Base-by-base conservation (phyloP, 1,140 invertebrate species). In the Chrysomallon squamiferum region DNA sequence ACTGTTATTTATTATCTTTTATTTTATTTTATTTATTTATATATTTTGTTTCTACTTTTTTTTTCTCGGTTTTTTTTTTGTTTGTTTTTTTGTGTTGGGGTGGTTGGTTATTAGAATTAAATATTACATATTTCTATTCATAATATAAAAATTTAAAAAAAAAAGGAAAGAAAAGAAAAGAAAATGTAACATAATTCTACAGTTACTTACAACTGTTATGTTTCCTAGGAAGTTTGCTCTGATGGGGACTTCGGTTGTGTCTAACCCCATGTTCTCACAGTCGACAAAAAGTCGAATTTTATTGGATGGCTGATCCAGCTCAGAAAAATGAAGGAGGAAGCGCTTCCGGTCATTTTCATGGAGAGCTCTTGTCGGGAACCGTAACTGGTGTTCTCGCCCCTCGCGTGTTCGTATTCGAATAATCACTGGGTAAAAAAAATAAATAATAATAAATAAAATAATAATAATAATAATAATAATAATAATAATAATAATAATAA, bases 161-260 rank as follows among this genome's bases (percentile, higher is more conserved):
- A 35, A 4, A 20, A 15, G 13, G 22, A 3, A 30, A 6, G 6
- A 50, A 29, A 6, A 32, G 41, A 33, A 32, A 29, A 2, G 9
- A 50, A 33, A 2, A n/a, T 49, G n/a, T 5, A 13, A 62, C 13
- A 56, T 11, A 15, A 13, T 29, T 11, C 5, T 49, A 5, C 4
- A n/a, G 18, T 3, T 9, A 18, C 56, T 72, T 59, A 76, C 74
- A 35, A 70, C 63, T 25, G 45, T 57, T 25, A 69, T 61, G 25
- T 71, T 64, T 9, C 66, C 67, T 20, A 58, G 27, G 3, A 79
- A 41, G 29, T 73, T 67, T 15, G 59, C 43, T 41, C 73, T 66
- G 15, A 79, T 66, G 5, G 74, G 75, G 18, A 77, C 41, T 43
- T 75, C 72, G 18, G 75, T 75, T 18, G 60, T 75, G 56, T 73